Evolutionary conservation across 2,797 vertebrate genomes (phyloP), one percentile per base, ranked within the genome.

Genomic region (Tarsius wallacei): DNA sequence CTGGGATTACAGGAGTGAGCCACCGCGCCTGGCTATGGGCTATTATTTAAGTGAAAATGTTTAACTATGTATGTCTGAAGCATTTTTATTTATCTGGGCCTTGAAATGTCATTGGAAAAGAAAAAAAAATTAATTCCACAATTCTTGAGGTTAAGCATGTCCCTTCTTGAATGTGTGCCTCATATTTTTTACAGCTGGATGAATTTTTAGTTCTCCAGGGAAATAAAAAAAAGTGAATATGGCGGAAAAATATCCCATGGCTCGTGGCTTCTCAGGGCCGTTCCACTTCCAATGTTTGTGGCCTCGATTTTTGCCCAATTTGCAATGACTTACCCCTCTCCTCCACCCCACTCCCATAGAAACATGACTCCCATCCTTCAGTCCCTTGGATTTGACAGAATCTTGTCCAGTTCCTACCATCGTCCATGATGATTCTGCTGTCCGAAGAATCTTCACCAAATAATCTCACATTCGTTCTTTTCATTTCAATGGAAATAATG

Each of bases 251-350:
- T 11, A 26, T 76, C 10, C 10, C 16, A 17, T 19, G 24, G 12
- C 11, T 36, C 14, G 26, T 73, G 36, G 24, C 7, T 31, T 92
- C 53, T 64, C 68, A 42, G 24, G 7, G 5, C 14, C 8, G 33
- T 19, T 6, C 11, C 7, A 5, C 17, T 24, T 66, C 14, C 28
- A 51, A 11, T 2, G 26, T 24, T 33, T 49, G 1, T n/a, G 14
- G 1, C 3, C 10, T 22, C 31, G 33, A 28, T n/a, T 21, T 6
- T 74, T 47, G 9, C 2, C 19, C 47, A 9, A 2, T 33, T 21
- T 26, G 2, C 2, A 26, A 11, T 7, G n/a, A 6, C 11, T 31
- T 24, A 7, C 0, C 1, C 0, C 28, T 8, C 66, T n/a, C 66
- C 8, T 0, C 17, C 24, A 5, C 3, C 11, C 22, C 16, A 42